Base-by-base conservation (phyloP, 2,797 vertebrate genomes). In the Myotis planiceps region DNA sequence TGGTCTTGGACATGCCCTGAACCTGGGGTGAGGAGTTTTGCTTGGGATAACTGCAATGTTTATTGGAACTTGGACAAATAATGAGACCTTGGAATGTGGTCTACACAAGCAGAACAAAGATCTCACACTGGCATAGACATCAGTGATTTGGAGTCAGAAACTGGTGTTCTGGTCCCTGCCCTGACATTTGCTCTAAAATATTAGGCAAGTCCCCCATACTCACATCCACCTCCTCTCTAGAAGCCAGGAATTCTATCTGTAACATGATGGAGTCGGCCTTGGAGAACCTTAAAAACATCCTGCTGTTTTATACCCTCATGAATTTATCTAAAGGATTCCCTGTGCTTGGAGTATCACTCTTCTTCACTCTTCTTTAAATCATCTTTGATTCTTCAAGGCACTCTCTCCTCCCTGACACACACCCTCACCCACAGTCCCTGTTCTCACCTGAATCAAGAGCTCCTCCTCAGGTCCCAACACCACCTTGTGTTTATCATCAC, bases 11-110 rank as follows among this genome's bases (percentile, higher is more conserved):
- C 7, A 58, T 79, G 34, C 45, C 42, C n/a, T 16, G 55, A 18
- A 96, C 93, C 87, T 97, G 86, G 66, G 55, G 66, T 87, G 81
- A 84, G 63, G 76, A 94, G 84, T 94, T 90, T 90, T 93, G 10
- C 76, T 69, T 88, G 18, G 23, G 55, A 91, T 71, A 71, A 82
- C 21, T 45, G 51, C 29, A 71, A 94, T 95, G 49, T 96, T 96
- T 90, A 83, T 15, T 74, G 55, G 34, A 94, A 94, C 45, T 93
- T 47, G 49, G 68, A 79, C 58, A n/a, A 92, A 37, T n/a, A 94
- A 42, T 66, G 32, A 95, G n/a, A 72, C 71, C 68, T 49, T 83
- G 76, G 90, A 96, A 85, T 79, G 51, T 23, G 71, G 15, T 94
- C 34, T 94, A 84, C 96, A 74, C 42, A 66, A 18, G 45, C 16